phyloP scores from a whole-genome alignment of 2,888 invertebrate genomes.

The Craniophora ligustri region DNA sequence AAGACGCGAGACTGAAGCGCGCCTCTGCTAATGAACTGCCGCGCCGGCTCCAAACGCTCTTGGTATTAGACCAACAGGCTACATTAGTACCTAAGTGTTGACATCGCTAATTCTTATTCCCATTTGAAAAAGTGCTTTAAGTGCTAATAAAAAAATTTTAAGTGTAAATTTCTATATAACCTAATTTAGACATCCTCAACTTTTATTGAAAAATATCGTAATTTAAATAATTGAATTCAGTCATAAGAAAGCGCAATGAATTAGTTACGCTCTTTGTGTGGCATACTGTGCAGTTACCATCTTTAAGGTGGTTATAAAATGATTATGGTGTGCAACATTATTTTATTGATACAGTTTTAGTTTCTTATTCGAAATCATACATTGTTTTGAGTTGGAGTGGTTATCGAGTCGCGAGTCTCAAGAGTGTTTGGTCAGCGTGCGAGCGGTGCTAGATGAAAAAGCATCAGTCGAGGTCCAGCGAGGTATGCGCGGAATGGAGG shows the following conservation, averaged over 20 bases:
- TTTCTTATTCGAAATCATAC: slow-evolving; percentile 54
- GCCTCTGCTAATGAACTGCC: slow-evolving; percentile 75
- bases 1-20: slow-evolving; percentile 73
- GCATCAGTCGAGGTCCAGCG: slow-evolving; percentile 78
- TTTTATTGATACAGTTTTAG: slow-evolving; percentile 16
- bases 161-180: too few relatives aligned
- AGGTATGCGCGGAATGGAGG: slow-evolving; percentile 86
- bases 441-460: slow-evolving; percentile 83
- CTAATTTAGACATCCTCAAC: too few relatives aligned
- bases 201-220: slow-evolving; percentile 8
- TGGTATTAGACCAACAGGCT: slow-evolving; percentile 65
- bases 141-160: too few relatives aligned
- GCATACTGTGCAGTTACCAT: not conserved
- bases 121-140: too few relatives aligned
- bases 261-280: slow-evolving; percentile 7
- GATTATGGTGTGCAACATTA: slow-evolving; percentile 4
- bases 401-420: slow-evolving; percentile 64
- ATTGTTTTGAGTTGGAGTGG: slow-evolving; percentile 46
- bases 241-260: slow-evolving; percentile 5
- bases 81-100: slow-evolving; percentile 54
- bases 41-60: slow-evolving; percentile 60
- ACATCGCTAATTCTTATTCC: slow-evolving; percentile 35
- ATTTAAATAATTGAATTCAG: too few relatives aligned
- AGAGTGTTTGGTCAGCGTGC: slow-evolving; percentile 66
- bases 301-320: slow-evolving; percentile 6